Percentiles rank a stretch among this genome's conserved stretches.
phyloP scores from a whole-genome alignment of 2,888 invertebrate species.

The Ceramica pisi region DNA sequence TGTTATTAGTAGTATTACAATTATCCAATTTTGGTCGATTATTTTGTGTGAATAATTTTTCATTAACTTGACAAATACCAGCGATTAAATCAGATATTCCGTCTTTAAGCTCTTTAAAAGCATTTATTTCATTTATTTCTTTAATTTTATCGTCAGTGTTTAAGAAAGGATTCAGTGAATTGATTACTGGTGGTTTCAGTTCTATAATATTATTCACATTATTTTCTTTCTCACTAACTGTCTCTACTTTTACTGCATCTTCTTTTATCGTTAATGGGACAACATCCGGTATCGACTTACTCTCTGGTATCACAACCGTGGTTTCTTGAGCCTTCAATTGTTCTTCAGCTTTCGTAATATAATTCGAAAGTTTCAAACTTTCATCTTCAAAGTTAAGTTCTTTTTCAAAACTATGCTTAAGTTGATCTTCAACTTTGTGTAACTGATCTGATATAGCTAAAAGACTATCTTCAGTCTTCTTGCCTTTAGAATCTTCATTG shows the following conservation, averaged over 20 bases:
- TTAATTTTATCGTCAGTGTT: conserved; percentile 82
- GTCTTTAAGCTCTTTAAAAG: conserved; percentile 88
- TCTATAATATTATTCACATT: conserved; percentile 55
- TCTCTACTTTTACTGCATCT: conserved; percentile 76
- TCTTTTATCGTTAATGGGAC: conserved; percentile 76
- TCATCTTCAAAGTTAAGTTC: conserved; percentile 85
- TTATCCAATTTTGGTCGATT: conserved; percentile 69
- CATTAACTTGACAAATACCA: conserved; percentile 88
- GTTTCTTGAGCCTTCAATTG: conserved; percentile 77
- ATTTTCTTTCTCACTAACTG: conserved; percentile 55
- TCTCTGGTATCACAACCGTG: conserved; percentile 75
- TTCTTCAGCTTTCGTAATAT: conserved; percentile 75
- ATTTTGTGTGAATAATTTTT: conserved; percentile 83
- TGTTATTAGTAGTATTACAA: conserved; percentile 60
- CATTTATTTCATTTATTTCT: conserved; percentile 87
- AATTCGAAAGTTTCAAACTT: conserved; percentile 77
- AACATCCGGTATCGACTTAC: conserved; percentile 76
- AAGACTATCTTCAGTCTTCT: conserved; percentile 89
- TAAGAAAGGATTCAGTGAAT: conserved; percentile 84
- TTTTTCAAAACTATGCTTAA: conserved; percentile 87
- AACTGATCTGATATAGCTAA: conserved; percentile 88
- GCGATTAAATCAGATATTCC: conserved; percentile 89
- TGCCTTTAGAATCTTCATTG: conserved; percentile 77
- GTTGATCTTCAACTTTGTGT: conserved; percentile 87
- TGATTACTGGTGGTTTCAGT: conserved; percentile 70